These are phyloP conservation scores for Paradisaea rubra DNA, from an alignment of 2,113 vertebrate genomes.

Conservation along the genomic window DNA sequence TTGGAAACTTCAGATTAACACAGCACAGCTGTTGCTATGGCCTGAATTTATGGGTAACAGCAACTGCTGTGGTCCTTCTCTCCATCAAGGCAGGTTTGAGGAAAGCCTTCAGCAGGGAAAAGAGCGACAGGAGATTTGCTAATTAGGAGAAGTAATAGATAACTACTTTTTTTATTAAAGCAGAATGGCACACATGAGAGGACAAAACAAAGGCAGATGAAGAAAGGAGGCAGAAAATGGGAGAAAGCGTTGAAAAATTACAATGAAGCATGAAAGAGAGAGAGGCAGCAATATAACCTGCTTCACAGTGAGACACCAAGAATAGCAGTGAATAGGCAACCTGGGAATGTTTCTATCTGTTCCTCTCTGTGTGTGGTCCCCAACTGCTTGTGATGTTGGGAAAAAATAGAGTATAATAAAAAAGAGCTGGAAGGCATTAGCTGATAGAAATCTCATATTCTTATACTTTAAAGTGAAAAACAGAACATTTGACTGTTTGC, in stretches of 20 bases:
- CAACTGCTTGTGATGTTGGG: neutral
- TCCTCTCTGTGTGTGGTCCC: neutral
- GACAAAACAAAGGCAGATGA: neutral
- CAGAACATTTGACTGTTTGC: constrained; percentile 21
- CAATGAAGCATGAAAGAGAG: neutral
- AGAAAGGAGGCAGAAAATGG: neutral
- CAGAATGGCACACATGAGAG: neutral
- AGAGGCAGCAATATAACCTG: neutral
- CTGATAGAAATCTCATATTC: constrained; percentile 18
- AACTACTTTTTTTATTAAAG: neutral
- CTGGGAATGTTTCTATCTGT: neutral
- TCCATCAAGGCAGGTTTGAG: neutral
- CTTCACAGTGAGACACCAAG: neutral
- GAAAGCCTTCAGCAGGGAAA: neutral
- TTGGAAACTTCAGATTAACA: neutral
- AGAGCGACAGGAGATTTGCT: neutral
- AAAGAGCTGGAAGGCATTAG: constrained; percentile 26
- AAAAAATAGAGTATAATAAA: neutral
- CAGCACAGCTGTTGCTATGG: neutral
- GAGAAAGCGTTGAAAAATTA: neutral
- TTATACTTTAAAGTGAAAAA: constrained; percentile 21
- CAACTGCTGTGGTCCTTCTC: neutral
- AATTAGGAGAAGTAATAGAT: neutral
- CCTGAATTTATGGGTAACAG: neutral
- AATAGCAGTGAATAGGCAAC: neutral